Conservation (phyloP, 2,888 invertebrate genomes). For the Agrilus mali region DNA sequence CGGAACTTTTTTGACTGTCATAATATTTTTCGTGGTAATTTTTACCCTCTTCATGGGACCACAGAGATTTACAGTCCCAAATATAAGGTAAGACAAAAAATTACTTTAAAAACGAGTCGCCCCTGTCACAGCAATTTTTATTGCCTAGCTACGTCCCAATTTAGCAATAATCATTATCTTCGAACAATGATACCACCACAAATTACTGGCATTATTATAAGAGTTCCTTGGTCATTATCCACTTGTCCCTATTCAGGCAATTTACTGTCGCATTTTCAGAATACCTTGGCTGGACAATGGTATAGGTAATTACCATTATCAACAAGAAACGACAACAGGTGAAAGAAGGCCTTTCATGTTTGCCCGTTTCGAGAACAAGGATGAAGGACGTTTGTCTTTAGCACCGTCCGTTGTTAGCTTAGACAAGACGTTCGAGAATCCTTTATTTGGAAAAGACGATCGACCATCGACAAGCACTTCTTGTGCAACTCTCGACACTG, state of each 20-base stretch:
- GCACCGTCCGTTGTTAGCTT: constrained; percentile 21
- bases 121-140: too few species aligned
- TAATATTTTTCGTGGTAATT: constrained; percentile 4
- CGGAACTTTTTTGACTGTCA: constrained; percentile 13
- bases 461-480: constrained; percentile 1
- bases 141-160: too few species aligned
- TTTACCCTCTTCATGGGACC: constrained; percentile 9
- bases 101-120: too few species aligned
- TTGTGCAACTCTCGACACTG: constrained; percentile 2
- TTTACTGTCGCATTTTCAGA: constrained; percentile 9
- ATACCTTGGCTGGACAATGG: constrained; percentile 6
- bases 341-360: constrained; percentile 11
- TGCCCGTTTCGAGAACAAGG: constrained; percentile 20
- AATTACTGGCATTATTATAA: too few species aligned
- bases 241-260: neutral
- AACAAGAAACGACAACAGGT: neutral
- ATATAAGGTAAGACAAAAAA: neutral
- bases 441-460: constrained; percentile 18
- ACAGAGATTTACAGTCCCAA: constrained; percentile 4
- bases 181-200: too few species aligned
- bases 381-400: constrained; percentile 19
- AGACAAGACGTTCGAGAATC: constrained; percentile 24
- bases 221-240: too few species aligned
- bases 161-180: too few species aligned
- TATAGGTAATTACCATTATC: neutral